These are phyloP conservation scores for Drosophila elegans DNA, from an alignment of 1,140 invertebrate genomes.

Conservation along the genomic window DNA sequence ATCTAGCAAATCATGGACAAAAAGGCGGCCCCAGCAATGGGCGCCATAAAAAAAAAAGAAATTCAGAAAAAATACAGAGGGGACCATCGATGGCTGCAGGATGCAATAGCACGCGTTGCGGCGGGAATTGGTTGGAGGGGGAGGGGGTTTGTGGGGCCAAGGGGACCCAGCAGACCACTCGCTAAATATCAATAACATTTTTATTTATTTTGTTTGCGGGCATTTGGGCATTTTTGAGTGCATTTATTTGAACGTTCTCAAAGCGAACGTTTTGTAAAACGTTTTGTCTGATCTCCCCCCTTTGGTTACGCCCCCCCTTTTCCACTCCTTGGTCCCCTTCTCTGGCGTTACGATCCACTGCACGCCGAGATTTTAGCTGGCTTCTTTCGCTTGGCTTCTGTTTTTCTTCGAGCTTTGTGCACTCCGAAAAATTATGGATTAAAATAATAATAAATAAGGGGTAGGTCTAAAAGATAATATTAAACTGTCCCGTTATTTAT, in stretches of 20 bases:
- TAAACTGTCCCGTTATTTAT: no score
- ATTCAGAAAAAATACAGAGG: slow-evolving; percentile 1
- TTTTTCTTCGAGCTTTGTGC: slow-evolving; percentile 16
- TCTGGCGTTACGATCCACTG: slow-evolving; percentile 46
- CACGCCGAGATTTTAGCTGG: slow-evolving; percentile 64
- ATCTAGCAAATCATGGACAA: slow-evolving; percentile 79
- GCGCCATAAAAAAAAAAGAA: slow-evolving; percentile 56
- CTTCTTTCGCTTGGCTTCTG: slow-evolving; percentile 20
- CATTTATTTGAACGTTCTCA: slow-evolving; percentile 81
- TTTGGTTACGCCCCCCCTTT: slow-evolving; percentile 29
- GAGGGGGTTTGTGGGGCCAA: not conserved
- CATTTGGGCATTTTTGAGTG: slow-evolving; percentile 83
- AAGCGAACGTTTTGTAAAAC: slow-evolving; percentile 76
- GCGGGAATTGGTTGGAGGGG: not conserved
- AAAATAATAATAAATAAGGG: no score
- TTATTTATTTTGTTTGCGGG: slow-evolving; percentile 82
- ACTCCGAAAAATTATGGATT: not conserved
- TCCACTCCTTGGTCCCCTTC: slow-evolving; percentile 9
- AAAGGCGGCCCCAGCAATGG: slow-evolving; percentile 55
- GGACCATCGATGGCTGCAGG: slow-evolving; percentile 50
- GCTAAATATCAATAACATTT: slow-evolving; percentile 83
- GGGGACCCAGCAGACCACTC: slow-evolving; percentile 32
- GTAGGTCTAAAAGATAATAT: no score
- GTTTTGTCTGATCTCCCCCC: slow-evolving; percentile 60
- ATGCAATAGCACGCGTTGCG: slow-evolving; percentile 63